Base-by-base conservation (phyloP, 2,888 invertebrate species). In the Plagodis dolabraria region DNA sequence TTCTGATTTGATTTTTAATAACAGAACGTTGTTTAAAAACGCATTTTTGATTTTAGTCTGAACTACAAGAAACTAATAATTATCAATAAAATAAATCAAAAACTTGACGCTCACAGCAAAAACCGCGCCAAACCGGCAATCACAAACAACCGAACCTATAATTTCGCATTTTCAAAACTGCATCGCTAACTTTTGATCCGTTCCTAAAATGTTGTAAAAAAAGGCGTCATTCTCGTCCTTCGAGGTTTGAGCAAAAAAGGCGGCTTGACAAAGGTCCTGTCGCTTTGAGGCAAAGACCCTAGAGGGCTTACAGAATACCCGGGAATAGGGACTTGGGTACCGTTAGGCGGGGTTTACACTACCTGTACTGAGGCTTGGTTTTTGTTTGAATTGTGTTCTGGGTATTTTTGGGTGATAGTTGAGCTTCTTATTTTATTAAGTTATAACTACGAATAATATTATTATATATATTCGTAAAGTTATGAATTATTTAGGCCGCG, bases 141-240 rank as follows among this genome's bases (percentile, higher is more conserved):
- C 63, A 60, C 45, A 63, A 53, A 60, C 51, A 36, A 38, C 40
- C 36, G 11, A 64, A 60, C 61, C 61, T n/a, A 52, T 61, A 65
- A 67, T 67, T 67, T 63, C 55, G 59, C 57, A 63, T 61, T 67
- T 65, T 47, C 45, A 48, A 65, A 63, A 67, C 67, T 63, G 55
- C 54, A 57, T 47, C 58, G 45, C 47, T n/a, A 54, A 54, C 54
- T 52, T 60, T 60, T 59, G 63, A 62, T 49, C 46, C 11, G 22
- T 36, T 5, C 52, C 47, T 58, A 65, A 65, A 36, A 55, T 45
- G 12, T 43, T 49, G 38, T 35, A 42, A n/a, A 54, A 54, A 51
- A 51, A 54, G 34, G 34, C 45, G 44, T 44, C 43, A 47, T 45
- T 51, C 54, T 33, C 48, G 44, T 47, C 51, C 48, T 52, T 40